Percentiles rank a stretch among this genome's conserved stretches.
Conservation (phyloP, 1,140 invertebrate species). For the Agrypnia vestita region DNA sequence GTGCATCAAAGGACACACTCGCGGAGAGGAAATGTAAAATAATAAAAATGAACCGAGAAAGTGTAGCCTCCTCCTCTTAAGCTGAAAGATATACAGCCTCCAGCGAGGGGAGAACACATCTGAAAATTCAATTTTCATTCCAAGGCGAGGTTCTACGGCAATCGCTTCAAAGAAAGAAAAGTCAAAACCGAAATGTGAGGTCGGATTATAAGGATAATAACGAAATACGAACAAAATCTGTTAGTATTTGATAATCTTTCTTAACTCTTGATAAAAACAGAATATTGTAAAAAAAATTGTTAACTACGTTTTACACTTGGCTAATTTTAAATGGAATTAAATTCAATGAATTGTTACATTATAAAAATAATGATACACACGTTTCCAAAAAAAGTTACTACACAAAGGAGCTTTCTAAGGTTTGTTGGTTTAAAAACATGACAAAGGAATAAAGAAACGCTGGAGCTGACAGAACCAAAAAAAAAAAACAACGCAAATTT, state of each 20-base stretch:
- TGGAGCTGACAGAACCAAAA: background rate
- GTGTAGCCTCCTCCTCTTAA: background rate
- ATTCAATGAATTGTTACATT: too few relatives aligned
- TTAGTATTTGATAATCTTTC: background rate
- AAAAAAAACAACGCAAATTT: conserved; percentile 10
- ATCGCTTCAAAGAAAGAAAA: conserved; percentile 12
- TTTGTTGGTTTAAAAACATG: background rate
- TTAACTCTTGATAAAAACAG: too few relatives aligned
- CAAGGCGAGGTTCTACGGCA: background rate
- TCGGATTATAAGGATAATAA: background rate
- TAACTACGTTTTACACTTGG: too few relatives aligned
- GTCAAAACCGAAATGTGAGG: background rate
- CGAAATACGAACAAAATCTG: background rate
- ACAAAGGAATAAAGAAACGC: background rate
- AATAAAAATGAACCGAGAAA: conserved; percentile 22
- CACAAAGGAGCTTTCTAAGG: background rate
- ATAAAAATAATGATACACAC: too few relatives aligned
- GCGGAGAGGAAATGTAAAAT: conserved; percentile 37
- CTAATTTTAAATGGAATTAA: too few relatives aligned
- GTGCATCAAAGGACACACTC: conserved; percentile 36
- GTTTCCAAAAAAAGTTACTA: too few relatives aligned
- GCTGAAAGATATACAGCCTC: background rate
- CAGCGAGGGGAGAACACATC: conserved; percentile 16
- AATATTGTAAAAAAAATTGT: too few relatives aligned
- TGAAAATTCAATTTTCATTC: conserved; percentile 37